These are phyloP conservation scores for Tiaroga cobitis DNA, from an alignment of 2,797 vertebrate genomes.

Conservation along the genomic window DNA sequence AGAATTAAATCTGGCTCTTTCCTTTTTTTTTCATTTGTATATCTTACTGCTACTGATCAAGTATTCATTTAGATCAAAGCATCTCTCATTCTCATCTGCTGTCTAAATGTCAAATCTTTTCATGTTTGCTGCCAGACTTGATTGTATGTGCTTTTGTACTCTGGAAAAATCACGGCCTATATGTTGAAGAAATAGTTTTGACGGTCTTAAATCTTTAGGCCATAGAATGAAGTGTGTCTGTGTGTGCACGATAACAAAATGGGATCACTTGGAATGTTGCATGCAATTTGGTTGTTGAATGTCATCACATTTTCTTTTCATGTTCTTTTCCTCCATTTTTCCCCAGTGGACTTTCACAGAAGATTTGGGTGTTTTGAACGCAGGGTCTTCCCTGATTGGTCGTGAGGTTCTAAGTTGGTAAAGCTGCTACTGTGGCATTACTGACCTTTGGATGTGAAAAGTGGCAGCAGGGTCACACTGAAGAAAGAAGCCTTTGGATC, in stretches of 20 bases:
- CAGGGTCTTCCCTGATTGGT: constrained; percentile 11
- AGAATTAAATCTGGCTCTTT: neutral
- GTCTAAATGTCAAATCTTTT: constrained; percentile 12
- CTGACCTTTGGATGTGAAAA: constrained; percentile 12
- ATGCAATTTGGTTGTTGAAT: constrained; percentile 4
- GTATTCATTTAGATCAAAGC: constrained; percentile 29
- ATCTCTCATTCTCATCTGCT: neutral
- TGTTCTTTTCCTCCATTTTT: neutral
- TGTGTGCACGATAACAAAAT: constrained; percentile 4
- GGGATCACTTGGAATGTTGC: neutral
- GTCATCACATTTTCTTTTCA: neutral
- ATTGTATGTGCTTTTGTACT: constrained; percentile 33
- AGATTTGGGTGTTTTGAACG: neutral
- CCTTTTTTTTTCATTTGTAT: neutral
- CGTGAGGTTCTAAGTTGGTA: neutral
- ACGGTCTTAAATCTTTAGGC: neutral
- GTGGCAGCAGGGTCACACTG: neutral
- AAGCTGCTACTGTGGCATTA: constrained; percentile 1
- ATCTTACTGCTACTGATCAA: neutral
- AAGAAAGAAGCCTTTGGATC: neutral
- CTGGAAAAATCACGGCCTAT: neutral
- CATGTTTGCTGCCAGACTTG: constrained; percentile 5
- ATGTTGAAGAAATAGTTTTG: neutral
- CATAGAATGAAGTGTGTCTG: neutral
- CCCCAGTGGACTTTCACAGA: neutral